Base-by-base conservation (phyloP, 2,113 vertebrate genomes). In the Pelecanoides urinatrix region DNA sequence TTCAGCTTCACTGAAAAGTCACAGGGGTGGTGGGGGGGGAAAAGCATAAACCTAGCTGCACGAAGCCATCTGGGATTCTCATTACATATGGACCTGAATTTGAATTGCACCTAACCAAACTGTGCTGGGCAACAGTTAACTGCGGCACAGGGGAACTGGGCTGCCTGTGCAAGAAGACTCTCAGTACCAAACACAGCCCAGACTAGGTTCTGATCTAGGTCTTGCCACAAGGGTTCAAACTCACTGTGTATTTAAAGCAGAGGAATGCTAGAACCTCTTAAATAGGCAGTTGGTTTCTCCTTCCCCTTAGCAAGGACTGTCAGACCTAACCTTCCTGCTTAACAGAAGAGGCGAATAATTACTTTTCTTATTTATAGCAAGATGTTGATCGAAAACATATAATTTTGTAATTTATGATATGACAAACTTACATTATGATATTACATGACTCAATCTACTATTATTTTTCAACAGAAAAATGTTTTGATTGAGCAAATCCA, bases 1-100 rank as follows among this genome's bases (percentile, higher is more conserved):
- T 87, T 90, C 81, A 79, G 89, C 74, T 95, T 95, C 95, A 83
- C 66, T 89, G 88, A 91, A 90, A 68, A 78, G n/a, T 81, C 16
- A 44, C 2, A 56, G 16, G 44, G 44, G 6, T n/a, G n/a, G n/a
- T n/a, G 44, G 42, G 42, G 42, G 13, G 42, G 42, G 42, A 15
- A 15, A 16, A 16, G 17, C 62, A 74, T 55, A 77, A 81, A 44
- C 15, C 13, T 47, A 18, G 27, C 45, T 94, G 68, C 86, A 91
- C 0, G 3, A 87, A 95, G 53, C 80, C 91, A 87, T 88, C 76
- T 92, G 91, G 83, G 80, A 75, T 38, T 72, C 11, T 58, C 1
- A 0, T 67, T 80, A 55, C 42, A 58, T 15, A 77, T 50, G 75
- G 50, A 55, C 67, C 82, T 62, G 55, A 71, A 86, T 71, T 49